A percentile compares a stretch with the other conserved stretches of the same genome.
Conservation (phyloP, 2,888 invertebrate genomes). For the Prosapia bicincta region DNA sequence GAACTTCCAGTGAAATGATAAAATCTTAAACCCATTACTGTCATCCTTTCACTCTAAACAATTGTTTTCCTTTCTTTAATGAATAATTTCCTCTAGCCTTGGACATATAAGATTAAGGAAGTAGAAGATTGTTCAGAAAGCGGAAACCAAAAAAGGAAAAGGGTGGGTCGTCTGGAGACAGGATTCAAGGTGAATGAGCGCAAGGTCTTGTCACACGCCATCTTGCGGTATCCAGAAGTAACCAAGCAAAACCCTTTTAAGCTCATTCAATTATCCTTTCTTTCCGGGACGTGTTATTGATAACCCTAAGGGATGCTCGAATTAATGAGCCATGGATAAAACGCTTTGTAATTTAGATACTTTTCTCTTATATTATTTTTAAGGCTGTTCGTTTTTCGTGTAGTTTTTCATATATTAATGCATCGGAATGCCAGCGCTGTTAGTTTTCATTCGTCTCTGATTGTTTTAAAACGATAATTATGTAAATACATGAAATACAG, state of each 20-base stretch:
- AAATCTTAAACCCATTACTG: too few relatives aligned
- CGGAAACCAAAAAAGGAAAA: not conserved
- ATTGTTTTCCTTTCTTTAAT: not conserved
- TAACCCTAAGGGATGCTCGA: too few relatives aligned
- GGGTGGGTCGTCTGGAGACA: not conserved
- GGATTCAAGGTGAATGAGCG: not conserved
- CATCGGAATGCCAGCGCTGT: too few relatives aligned
- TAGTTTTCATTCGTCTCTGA: too few relatives aligned
- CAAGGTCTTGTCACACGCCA: not conserved
- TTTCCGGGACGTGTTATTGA: not conserved
- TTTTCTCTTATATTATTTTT: too few relatives aligned
- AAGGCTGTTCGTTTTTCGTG: too few relatives aligned
- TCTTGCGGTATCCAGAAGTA: not conserved
- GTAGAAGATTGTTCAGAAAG: not conserved
- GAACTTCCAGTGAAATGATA: too few relatives aligned
- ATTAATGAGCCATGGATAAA: too few relatives aligned
- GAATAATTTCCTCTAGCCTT: not conserved
- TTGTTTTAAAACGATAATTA: not conserved
- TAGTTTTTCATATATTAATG: too few relatives aligned
- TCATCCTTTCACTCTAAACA: too few relatives aligned
- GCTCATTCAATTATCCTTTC: not conserved
- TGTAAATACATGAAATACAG: not conserved
- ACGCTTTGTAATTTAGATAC: too few relatives aligned
- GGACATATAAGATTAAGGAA: not conserved
- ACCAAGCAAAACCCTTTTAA: not conserved